Evolutionary conservation across 2,797 vertebrate species (phyloP), one percentile per base, ranked within the genome.

Genomic region (Nannoperca australis): DNA sequence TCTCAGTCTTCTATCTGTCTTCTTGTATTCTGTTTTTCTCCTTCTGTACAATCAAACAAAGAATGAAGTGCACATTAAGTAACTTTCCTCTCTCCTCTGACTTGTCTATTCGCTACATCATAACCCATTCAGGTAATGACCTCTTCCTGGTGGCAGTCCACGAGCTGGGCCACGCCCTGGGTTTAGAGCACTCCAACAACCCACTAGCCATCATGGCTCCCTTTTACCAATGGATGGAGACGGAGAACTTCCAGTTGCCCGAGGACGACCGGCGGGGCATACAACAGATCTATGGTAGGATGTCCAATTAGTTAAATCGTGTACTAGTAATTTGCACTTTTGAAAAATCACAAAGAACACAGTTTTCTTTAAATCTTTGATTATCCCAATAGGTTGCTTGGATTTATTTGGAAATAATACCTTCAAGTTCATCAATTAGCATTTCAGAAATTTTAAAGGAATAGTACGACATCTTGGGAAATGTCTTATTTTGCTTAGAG

Each of bases 161-260:
- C 0, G 98, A 99, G 87, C 89, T 99, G 82, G 98, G 98, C 69
- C 98, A 99, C 2, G 97, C 98, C 0, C 92, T 99, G 53, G 98
- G 98, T 47, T 89, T 99, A 78, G 98, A 99, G 83, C 98, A 99
- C 86, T 99, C 98, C 36, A 98, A 96, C 92, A 98, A 99, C 89
- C 98, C 98, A 2, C 91, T 94, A 0, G 98, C 98, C 79, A 99
- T 99, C 91, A 99, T 99, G 98, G 98, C 98, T 0, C 98, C 98
- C 0, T 99, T 99, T 91, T 99, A 99, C 92, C 98, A 99, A 75
- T 99, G 98, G 97, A 99, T 99, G 98, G 98, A 99, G 90, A 98
- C 96, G 0, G 97, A 98, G 7, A 94, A 97, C 90, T 99, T 99
- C 93, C 95, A 97, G 90, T 91, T 99, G 69, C 98, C 98, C 0